phyloP scores from a whole-genome alignment of 2,113 vertebrate species.

The Pachycephala philippinensis region DNA sequence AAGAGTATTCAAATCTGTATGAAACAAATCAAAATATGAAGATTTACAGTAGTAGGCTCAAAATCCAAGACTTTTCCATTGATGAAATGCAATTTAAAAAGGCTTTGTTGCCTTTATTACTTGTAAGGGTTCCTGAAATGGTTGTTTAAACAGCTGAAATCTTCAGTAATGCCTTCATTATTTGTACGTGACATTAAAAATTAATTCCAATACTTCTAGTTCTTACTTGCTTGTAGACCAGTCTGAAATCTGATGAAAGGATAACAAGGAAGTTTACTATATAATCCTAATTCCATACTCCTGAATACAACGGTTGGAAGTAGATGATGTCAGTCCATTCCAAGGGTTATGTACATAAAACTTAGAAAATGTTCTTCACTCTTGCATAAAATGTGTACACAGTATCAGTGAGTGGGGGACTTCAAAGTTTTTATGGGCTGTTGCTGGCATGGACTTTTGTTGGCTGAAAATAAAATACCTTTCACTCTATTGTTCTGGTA shows the following conservation, averaged over 20 bases:
- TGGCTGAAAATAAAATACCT: slow-evolving; percentile 66
- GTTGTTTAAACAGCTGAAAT: slow-evolving; percentile 62
- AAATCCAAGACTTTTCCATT: slow-evolving; percentile 60
- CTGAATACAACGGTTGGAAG: slow-evolving; percentile 66
- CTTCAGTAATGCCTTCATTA: slow-evolving; percentile 67
- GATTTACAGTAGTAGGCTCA: slow-evolving; percentile 64
- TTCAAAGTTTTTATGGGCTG: slow-evolving; percentile 55
- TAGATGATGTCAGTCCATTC: slow-evolving; percentile 65
- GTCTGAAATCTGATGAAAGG: slow-evolving; percentile 62
- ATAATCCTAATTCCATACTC: slow-evolving; percentile 73
- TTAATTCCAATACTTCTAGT: slow-evolving; percentile 41
- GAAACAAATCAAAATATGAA: slow-evolving; percentile 67
- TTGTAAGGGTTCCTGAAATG: slow-evolving; percentile 68
- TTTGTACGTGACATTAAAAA: slow-evolving; percentile 66
- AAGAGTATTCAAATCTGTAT: slow-evolving; percentile 60
- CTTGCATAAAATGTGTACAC: slow-evolving; percentile 75
- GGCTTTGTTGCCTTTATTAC: slow-evolving; percentile 60
- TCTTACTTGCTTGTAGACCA: slow-evolving; percentile 61
- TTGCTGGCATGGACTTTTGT: slow-evolving; percentile 62
- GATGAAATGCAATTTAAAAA: slow-evolving; percentile 59
- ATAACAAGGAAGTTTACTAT: slow-evolving; percentile 65
- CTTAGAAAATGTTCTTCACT: slow-evolving; percentile 73
- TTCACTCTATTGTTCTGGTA: slow-evolving; percentile 60
- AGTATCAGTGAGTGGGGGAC: slow-evolving; percentile 54
- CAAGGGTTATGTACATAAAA: slow-evolving; percentile 76